These are phyloP conservation scores for Bettongia penicillata DNA, from an alignment of 2,113 vertebrate species.

Conservation along the genomic window DNA sequence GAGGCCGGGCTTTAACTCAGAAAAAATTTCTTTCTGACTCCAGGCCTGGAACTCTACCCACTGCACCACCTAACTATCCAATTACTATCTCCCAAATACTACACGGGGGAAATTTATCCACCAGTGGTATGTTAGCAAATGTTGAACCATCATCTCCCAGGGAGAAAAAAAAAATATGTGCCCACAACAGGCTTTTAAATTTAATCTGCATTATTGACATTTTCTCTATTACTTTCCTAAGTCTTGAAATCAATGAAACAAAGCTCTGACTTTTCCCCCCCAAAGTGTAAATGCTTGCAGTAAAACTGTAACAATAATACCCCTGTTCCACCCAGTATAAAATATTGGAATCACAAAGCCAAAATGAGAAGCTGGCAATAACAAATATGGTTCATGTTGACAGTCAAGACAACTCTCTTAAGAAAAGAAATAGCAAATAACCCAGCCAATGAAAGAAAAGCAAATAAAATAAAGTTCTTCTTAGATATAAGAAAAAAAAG, in stretches of 20 bases:
- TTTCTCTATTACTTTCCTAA: neutral
- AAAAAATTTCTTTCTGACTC: neutral
- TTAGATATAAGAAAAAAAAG: neutral
- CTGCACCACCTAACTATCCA: too few species aligned
- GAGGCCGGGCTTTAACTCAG: fast-evolving
- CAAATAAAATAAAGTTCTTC: conserved; percentile 1
- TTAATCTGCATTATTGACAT: neutral
- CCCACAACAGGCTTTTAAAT: neutral
- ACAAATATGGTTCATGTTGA: neutral
- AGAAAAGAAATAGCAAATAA: neutral
- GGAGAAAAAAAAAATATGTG: neutral
- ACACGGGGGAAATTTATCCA: neutral
- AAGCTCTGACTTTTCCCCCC: neutral
- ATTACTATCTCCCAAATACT: neutral
- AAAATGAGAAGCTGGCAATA: conserved; percentile 9
- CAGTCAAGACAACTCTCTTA: neutral
- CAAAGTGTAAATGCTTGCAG: neutral
- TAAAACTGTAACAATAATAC: neutral
- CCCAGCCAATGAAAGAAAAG: neutral
- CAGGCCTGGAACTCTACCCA: too few species aligned
- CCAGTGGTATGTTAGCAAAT: neutral
- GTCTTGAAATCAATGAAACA: neutral
- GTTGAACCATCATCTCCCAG: neutral
- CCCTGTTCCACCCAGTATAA: conserved; percentile 1
- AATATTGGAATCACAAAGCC: neutral